Percentiles rank a stretch among this genome's conserved stretches.
phyloP scores from a whole-genome alignment of 2,113 vertebrate species.

The Ia io region DNA sequence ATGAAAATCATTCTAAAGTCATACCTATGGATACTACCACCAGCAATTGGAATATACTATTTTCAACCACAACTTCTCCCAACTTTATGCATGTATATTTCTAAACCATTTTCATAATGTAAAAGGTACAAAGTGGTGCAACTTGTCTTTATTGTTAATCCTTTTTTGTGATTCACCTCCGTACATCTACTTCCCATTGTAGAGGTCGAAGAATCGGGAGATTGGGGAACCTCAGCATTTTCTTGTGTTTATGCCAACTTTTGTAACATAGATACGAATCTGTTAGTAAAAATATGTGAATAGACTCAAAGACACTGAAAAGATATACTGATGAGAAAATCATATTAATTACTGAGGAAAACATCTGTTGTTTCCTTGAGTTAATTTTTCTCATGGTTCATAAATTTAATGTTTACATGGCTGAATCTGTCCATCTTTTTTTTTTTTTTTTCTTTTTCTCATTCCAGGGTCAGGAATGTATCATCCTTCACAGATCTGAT shows the following conservation, averaged over 20 bases:
- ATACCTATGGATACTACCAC: neutral
- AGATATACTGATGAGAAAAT: neutral
- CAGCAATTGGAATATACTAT: neutral
- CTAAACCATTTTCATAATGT: neutral
- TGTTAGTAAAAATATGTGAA: neutral
- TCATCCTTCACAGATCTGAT: neutral
- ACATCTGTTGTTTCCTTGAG: neutral
- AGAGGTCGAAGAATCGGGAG: neutral
- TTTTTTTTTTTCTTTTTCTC: neutral
- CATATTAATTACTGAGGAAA: neutral
- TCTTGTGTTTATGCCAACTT: neutral
- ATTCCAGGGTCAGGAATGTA: neutral
- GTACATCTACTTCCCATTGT: too few species aligned
- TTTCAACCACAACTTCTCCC: neutral
- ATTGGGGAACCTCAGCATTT: neutral
- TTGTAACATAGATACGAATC: neutral
- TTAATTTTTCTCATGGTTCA: slow-evolving; percentile 2
- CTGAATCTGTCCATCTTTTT: neutral
- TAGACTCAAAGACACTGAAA: neutral
- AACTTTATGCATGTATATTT: neutral
- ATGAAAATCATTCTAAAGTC: neutral
- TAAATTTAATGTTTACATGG: neutral
- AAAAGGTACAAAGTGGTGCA: neutral
- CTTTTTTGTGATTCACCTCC: neutral
- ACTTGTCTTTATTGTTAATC: neutral